These are phyloP conservation scores for Amiota communis DNA, from an alignment of 2,888 invertebrate genomes.

Conservation along the genomic window DNA sequence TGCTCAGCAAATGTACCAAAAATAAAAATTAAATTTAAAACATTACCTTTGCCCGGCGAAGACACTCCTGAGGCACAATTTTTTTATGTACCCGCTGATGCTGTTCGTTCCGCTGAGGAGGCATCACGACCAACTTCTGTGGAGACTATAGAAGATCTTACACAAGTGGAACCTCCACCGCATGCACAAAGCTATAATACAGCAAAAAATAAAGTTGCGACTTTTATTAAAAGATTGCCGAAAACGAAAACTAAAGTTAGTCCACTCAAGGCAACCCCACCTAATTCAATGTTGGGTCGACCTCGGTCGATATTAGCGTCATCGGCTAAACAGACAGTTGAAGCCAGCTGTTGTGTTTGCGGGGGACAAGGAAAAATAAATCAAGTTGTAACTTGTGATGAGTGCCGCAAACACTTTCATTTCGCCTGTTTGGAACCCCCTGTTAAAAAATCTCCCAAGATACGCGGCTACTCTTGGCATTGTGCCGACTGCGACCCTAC, in stretches of 20 bases:
- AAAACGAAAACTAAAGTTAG: conserved; percentile 56
- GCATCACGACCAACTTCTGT: conserved; percentile 72
- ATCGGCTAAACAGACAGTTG: conserved; percentile 43
- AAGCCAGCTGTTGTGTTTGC: conserved; percentile 67
- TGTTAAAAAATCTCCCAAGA: conserved; percentile 93
- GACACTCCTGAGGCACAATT: conserved; percentile 87
- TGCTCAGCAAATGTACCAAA: conserved; percentile 76
- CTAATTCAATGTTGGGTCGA: conserved; percentile 50
- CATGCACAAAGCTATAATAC: not conserved
- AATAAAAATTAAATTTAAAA: conserved; percentile 82
- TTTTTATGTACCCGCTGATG: conserved; percentile 83
- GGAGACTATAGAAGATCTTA: conserved; percentile 70
- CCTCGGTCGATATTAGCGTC: conserved; percentile 51
- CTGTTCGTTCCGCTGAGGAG: conserved; percentile 71
- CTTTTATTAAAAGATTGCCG: conserved; percentile 29
- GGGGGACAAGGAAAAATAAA: conserved; percentile 60
- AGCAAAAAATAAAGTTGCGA: not conserved
- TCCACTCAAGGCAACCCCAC: conserved; percentile 63
- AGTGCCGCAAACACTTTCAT: conserved; percentile 91
- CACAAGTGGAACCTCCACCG: conserved; percentile 37
- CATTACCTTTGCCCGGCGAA: conserved; percentile 73
- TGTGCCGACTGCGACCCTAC: conserved; percentile 96
- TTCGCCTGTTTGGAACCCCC: conserved; percentile 95
- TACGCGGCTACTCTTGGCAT: conserved; percentile 95
- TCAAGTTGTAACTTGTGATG: conserved; percentile 84